Evolutionary conservation across 2,888 invertebrate species (phyloP).

Genomic region (Morpho achilles): DNA sequence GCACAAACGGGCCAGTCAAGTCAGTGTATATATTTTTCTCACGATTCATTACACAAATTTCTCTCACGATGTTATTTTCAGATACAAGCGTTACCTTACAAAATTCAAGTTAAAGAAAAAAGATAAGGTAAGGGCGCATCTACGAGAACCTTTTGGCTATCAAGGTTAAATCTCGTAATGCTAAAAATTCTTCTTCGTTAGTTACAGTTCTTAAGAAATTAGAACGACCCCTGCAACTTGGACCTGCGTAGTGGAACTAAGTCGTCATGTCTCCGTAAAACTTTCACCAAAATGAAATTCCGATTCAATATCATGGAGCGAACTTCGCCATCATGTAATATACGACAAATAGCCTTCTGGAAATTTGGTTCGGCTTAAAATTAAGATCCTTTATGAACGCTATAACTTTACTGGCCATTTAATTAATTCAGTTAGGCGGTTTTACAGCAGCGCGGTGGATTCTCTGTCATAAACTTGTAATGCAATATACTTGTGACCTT

Average conservation of each 20-base stretch:
- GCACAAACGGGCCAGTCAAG: no score
- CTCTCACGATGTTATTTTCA: no score
- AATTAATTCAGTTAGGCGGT: slow-evolving; percentile 26
- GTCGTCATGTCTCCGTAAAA: background rate
- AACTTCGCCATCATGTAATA: slow-evolving; percentile 18
- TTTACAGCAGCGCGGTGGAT: slow-evolving; percentile 21
- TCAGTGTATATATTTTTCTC: no score
- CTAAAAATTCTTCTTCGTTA: no score
- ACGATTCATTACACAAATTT: no score
- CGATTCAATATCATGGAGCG: slow-evolving; percentile 5
- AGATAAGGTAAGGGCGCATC: no score
- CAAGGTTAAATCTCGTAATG: no score
- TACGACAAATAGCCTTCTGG: slow-evolving; percentile 22
- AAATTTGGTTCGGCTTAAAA: slow-evolving; percentile 26
- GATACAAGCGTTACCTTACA: no score
- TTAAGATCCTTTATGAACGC: slow-evolving; percentile 26
- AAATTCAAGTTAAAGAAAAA: no score
- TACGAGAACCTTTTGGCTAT: no score
- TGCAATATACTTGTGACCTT: slow-evolving; percentile 14
- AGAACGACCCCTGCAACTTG: background rate
- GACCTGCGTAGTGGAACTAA: background rate
- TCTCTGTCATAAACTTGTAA: slow-evolving; percentile 18
- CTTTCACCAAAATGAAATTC: background rate
- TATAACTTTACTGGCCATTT: slow-evolving; percentile 27
- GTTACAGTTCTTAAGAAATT: background rate